Base-by-base conservation (phyloP, 1,140 invertebrate genomes). In the Tachypleus tridentatus region DNA sequence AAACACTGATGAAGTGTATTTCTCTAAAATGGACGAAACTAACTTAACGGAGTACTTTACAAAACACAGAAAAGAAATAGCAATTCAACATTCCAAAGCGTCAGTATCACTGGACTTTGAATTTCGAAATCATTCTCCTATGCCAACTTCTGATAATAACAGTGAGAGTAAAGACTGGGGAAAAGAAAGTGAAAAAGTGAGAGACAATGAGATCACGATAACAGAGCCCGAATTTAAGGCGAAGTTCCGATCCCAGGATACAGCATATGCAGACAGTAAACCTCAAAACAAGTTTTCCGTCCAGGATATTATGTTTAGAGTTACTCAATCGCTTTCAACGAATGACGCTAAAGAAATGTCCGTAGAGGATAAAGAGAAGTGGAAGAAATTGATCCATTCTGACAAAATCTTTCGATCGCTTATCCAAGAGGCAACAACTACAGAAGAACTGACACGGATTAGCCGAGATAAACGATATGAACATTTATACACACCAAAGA, bases 21-120 rank as follows among this genome's bases (percentile, higher is more conserved):
- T 91, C 47, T 82, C 88, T 57, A 94, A 91, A 0, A 90, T 94
- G 10, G 92, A 89, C 0, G 91, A 94, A 75, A 92, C 91, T 76
- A 69, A 70, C 60, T 71, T 89, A 0, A 88, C 91, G 67, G 91
- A 94, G 75, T 90, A 94, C 70, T 86, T 92, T 49, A 91, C 64
- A 73, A 82, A 88, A 51, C 88, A 89, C 72, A 85, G 87, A 63
- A 81, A 89, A 3, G 83, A 89, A 64, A 76, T 77, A 57, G 77
- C 71, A 29, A 69, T 73, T 62, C 73, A 73, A 61, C 73, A 73
- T 58, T 70, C 71, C 57, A 75, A 74, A 62, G 66, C 72, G 5
- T 57, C 67, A 29, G 29, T 29, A 29, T 29, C 29, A 29, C 29
- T 29, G 65, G 69, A 69, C 63, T 67, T 69, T 6, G 64, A 60